phyloP scores from a whole-genome alignment of 2,888 invertebrate genomes.

The Cynaeus angustus region DNA sequence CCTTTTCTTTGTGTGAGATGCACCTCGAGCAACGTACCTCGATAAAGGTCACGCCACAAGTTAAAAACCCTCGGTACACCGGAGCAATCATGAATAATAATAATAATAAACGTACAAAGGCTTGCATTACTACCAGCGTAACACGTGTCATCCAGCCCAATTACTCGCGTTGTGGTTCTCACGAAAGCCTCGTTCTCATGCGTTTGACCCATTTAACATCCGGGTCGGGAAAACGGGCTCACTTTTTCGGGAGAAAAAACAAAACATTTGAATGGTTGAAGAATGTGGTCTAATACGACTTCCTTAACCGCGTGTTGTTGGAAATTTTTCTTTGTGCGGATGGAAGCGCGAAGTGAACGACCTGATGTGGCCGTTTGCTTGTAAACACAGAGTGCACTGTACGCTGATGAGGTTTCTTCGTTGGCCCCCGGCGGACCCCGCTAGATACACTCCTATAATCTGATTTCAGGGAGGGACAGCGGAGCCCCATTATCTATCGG shows the following conservation, averaged over 20 bases:
- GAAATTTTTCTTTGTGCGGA: conserved; percentile 49
- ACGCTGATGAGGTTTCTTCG: conserved; percentile 44
- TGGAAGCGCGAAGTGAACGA: conserved; percentile 60
- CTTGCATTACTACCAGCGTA: conserved; percentile 29
- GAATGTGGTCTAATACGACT: conserved; percentile 19
- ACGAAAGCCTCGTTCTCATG: conserved; percentile 53
- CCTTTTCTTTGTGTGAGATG: conserved; percentile 37
- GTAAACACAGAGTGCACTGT: conserved; percentile 52
- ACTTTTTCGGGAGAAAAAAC: background rate
- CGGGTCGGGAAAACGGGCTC: conserved; percentile 51
- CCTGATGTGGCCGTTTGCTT: conserved; percentile 57
- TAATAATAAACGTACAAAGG: conserved; percentile 40
- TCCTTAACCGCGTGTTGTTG: conserved; percentile 43
- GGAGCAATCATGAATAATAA: conserved; percentile 58
- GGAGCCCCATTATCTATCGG: conserved; percentile 48
- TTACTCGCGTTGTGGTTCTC: conserved; percentile 55
- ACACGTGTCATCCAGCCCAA: conserved; percentile 59
- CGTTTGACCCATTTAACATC: conserved; percentile 56
- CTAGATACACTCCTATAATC: conserved; percentile 43
- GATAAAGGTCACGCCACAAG: conserved; percentile 65
- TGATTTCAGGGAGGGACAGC: conserved; percentile 49
- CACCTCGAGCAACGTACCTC: conserved; percentile 49
- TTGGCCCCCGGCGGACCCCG: conserved; percentile 39
- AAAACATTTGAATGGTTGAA: background rate
- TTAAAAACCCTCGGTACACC: conserved; percentile 59